Evolutionary conservation across 2,888 invertebrate species (phyloP).

Genomic region (Cosmopolites sordidus): DNA sequence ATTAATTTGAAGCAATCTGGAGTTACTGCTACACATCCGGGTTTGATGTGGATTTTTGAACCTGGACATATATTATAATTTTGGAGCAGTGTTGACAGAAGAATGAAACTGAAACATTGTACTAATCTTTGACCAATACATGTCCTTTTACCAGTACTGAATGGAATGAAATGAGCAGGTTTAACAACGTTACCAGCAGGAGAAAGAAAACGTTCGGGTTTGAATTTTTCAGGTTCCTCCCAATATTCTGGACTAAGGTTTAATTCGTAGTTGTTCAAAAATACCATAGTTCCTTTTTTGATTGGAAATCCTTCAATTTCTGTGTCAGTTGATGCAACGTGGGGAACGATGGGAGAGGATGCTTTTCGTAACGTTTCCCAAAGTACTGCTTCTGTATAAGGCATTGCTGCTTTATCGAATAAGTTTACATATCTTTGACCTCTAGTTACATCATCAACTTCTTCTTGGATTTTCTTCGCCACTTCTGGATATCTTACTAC

Average conservation of each 20-base stretch:
- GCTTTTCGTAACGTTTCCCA: slow-evolving; percentile 74
- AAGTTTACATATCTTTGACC: slow-evolving; percentile 56
- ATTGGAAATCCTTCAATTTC: slow-evolving; percentile 68
- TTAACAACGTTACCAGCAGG: slow-evolving; percentile 49
- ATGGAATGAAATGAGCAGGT: slow-evolving; percentile 74
- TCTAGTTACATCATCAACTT: slow-evolving; percentile 61
- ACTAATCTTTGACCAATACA: slow-evolving; percentile 81
- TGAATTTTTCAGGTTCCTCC: slow-evolving; percentile 67
- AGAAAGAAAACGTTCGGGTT: slow-evolving; percentile 69
- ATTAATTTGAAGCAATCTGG: slow-evolving; percentile 65
- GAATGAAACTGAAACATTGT: slow-evolving; percentile 69
- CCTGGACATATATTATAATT: slow-evolving; percentile 63
- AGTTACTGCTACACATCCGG: slow-evolving; percentile 71
- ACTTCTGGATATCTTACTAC: slow-evolving; percentile 64
- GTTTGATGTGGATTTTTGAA: slow-evolving; percentile 56
- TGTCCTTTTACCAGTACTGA: slow-evolving; percentile 81
- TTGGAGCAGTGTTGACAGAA: slow-evolving; percentile 68
- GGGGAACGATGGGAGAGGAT: slow-evolving; percentile 87
- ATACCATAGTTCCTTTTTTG: slow-evolving; percentile 73
- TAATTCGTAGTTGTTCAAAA: slow-evolving; percentile 78
- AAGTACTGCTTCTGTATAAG: slow-evolving; percentile 78
- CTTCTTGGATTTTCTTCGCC: slow-evolving; percentile 61
- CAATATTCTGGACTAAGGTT: slow-evolving; percentile 72
- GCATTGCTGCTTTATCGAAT: slow-evolving; percentile 63
- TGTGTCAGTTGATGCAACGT: slow-evolving; percentile 76